These are phyloP conservation scores for Gobio occitaniae DNA, from an alignment of 2,797 vertebrate genomes.

Conservation along the genomic window DNA sequence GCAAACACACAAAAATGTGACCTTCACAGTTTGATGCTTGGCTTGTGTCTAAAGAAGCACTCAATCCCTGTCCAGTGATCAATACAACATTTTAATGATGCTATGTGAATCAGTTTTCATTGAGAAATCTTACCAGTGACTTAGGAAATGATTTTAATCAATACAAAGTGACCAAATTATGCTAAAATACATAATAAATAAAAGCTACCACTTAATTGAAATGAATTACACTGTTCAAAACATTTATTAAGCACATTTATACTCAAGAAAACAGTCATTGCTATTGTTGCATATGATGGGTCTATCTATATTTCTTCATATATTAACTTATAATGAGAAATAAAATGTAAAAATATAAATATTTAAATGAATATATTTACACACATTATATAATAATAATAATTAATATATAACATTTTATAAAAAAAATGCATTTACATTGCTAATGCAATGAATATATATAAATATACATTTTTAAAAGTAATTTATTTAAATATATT, in stretches of 20 bases:
- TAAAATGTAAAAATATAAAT: background rate
- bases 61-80: background rate
- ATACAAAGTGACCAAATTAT: background rate
- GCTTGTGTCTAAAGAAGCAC: conserved; percentile 13
- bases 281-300: background rate
- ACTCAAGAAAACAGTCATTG: background rate
- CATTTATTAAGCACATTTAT: conserved; percentile 4
- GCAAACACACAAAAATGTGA: conserved; percentile 3
- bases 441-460: background rate
- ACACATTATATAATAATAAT: background rate
- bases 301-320: background rate
- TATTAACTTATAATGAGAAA: background rate
- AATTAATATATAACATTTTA: background rate
- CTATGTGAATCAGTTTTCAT: background rate
- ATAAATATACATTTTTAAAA: background rate
- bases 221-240: background rate
- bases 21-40: conserved; percentile 14
- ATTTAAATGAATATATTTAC: background rate
- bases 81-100: background rate
- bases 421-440: too few species aligned
- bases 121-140: background rate
- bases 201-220: background rate
- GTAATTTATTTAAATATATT: background rate
- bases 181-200: background rate
- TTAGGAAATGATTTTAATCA: background rate